Conservation (phyloP, 2,797 vertebrate species). For the Aphelocoma californica region DNA sequence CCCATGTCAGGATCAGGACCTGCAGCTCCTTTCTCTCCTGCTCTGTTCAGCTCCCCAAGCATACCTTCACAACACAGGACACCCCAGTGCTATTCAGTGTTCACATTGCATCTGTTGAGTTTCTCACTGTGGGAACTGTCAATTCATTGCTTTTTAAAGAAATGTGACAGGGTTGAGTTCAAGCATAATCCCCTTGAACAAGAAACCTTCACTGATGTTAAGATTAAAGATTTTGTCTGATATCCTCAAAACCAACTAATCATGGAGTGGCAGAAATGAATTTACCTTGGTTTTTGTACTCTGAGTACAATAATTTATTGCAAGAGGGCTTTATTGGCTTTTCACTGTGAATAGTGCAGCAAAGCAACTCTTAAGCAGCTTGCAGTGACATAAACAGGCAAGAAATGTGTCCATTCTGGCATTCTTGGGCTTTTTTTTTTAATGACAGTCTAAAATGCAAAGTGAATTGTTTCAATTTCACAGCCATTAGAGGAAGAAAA, state of each 20-base stretch:
- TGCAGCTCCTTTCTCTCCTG: neutral
- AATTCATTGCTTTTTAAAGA: neutral
- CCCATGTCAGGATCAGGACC: neutral
- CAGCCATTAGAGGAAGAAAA: constrained; percentile 47
- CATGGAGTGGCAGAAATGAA: neutral
- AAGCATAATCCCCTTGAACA: neutral
- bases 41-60: neutral
- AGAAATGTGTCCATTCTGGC: neutral
- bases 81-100: neutral
- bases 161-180: neutral
- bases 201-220: neutral
- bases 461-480: constrained; percentile 58
- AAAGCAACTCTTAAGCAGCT: constrained; percentile 20
- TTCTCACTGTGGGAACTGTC: neutral
- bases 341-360: neutral
- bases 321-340: constrained; percentile 2
- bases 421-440: constrained; percentile 26
- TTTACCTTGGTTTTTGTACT: constrained; percentile 16
- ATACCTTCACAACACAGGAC: neutral
- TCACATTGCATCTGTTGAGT: neutral
- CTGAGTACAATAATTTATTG: neutral
- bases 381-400: constrained; percentile 14
- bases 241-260: neutral
- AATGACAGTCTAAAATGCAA: constrained; percentile 27
- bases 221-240: neutral